phyloP scores from a whole-genome alignment of 1,140 invertebrate genomes.

The Papilio dardanus region DNA sequence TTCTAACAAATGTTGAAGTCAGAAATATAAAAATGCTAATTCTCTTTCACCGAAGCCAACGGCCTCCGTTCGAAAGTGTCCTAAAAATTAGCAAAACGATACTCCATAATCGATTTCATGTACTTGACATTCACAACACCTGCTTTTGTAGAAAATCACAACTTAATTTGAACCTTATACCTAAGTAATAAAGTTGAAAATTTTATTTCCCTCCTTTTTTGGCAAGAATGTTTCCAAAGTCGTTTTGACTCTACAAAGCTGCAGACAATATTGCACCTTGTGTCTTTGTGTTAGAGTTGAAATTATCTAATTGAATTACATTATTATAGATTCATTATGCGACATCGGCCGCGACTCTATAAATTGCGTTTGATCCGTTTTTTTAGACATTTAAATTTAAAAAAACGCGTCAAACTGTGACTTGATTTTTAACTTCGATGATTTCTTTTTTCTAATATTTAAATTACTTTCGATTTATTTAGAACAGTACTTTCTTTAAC shows the following conservation, averaged over 20 bases:
- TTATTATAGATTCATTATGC: conserved; percentile 28
- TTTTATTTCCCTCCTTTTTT: conserved; percentile 27
- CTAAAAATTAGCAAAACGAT: conserved; percentile 63
- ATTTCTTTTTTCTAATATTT: conserved; percentile 30
- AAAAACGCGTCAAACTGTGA: conserved; percentile 31
- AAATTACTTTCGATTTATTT: conserved; percentile 31
- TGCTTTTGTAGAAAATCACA: conserved; percentile 45
- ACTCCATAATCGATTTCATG: conserved; percentile 72
- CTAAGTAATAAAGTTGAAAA: conserved; percentile 46
- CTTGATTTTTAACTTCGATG: conserved; percentile 29
- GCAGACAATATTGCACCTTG: conserved; percentile 23
- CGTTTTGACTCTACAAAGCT: conserved; percentile 3
- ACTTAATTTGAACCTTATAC: conserved; percentile 42
- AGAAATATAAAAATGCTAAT: conserved; percentile 53
- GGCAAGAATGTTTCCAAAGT: conserved; percentile 6
- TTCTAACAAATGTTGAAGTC: neutral
- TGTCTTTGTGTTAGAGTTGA: neutral
- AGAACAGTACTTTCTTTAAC: conserved; percentile 30
- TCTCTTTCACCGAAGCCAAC: conserved; percentile 58
- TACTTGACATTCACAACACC: conserved; percentile 74
- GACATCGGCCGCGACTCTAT: conserved; percentile 19
- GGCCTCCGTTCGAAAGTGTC: conserved; percentile 69
- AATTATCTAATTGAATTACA: neutral
- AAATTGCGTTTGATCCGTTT: conserved; percentile 34
- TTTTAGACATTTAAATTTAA: conserved; percentile 27